Evolutionary conservation across 2,888 invertebrate genomes (phyloP).

Genomic region (Urechis unicinctus): DNA sequence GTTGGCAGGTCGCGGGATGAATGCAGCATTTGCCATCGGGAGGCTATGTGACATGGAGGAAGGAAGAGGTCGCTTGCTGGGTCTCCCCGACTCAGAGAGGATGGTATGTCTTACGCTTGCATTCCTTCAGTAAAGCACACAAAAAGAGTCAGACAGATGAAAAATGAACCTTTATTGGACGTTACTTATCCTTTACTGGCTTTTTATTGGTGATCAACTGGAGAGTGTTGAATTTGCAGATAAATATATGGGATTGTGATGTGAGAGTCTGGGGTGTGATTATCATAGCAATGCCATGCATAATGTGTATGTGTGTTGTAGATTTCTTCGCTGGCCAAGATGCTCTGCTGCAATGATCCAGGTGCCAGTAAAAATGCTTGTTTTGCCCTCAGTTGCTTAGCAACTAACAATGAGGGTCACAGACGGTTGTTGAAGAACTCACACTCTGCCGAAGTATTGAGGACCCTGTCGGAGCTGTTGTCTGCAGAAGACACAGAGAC

Average conservation of each 20-base stretch:
- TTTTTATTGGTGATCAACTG: too few relatives aligned
- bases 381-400: conserved; percentile 50
- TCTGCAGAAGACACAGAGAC: conserved; percentile 44
- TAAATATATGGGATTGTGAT: too few relatives aligned
- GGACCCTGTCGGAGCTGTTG: conserved; percentile 34
- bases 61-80: conserved; percentile 35
- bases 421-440: conserved; percentile 34
- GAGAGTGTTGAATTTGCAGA: too few relatives aligned
- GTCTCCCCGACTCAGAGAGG: conserved; percentile 38
- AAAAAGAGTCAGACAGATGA: too few relatives aligned
- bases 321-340: conserved; percentile 41
- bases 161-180: too few relatives aligned
- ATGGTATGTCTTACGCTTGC: conserved; percentile 40
- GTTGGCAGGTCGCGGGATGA: conserved; percentile 44
- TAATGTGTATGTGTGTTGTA: too few relatives aligned
- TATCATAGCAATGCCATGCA: too few relatives aligned
- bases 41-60: conserved; percentile 44
- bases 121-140: too few relatives aligned
- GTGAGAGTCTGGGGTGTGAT: too few relatives aligned
- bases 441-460: conserved; percentile 38
- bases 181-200: too few relatives aligned
- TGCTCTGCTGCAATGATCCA: conserved; percentile 43
- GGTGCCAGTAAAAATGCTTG: conserved; percentile 50
- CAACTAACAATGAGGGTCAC: conserved; percentile 44
- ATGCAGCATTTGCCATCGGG: conserved; percentile 51